These are phyloP conservation scores for Salmo trutta DNA, from an alignment of 2,797 vertebrate genomes.

Conservation along the genomic window DNA sequence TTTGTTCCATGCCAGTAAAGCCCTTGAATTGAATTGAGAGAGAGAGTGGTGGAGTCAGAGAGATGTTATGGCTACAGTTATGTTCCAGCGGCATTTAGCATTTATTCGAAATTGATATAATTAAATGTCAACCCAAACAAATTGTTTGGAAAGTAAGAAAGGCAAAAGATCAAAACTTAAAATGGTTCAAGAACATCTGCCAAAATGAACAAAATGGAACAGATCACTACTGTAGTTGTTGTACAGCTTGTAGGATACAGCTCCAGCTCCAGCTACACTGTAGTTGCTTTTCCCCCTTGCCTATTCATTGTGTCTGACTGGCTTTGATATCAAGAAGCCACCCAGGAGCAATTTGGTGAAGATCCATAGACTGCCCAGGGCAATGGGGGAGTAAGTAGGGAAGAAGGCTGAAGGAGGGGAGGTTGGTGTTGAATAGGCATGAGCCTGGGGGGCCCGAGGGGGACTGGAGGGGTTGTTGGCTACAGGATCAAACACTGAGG, in stretches of 20 bases:
- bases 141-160: background rate
- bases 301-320: constrained; percentile 23
- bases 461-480: constrained; percentile 45
- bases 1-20: no score
- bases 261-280: constrained; percentile 38
- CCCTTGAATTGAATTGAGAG: no score
- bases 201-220: constrained; percentile 31
- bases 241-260: constrained; percentile 17
- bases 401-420: constrained; percentile 18
- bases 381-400: constrained; percentile 51
- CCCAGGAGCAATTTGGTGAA: constrained; percentile 61
- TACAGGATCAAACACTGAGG: constrained; percentile 72
- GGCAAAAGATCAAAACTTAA: constrained; percentile 22
- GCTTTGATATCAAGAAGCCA: constrained; percentile 67
- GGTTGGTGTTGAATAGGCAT: constrained; percentile 71
- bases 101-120: background rate
- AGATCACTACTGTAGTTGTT: constrained; percentile 31
- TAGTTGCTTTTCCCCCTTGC: background rate
- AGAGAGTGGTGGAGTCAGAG: no score
- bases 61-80: background rate
- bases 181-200: constrained; percentile 38
- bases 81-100: background rate
- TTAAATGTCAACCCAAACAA: constrained; percentile 11
- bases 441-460: constrained; percentile 58
- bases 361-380: constrained; percentile 58